Evolutionary conservation across 2,888 invertebrate genomes (phyloP).

Genomic region (Dione vanillae): DNA sequence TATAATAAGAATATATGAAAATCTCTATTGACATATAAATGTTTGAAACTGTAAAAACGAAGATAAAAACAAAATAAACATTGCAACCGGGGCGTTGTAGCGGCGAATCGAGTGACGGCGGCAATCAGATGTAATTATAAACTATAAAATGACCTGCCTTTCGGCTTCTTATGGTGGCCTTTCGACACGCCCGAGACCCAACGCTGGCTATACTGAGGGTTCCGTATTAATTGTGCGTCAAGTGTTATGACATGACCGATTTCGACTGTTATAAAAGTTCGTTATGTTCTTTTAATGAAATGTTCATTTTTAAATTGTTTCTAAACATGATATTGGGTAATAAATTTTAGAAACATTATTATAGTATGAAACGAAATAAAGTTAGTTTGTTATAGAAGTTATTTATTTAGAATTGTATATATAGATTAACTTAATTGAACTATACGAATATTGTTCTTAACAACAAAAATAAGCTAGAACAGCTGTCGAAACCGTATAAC

Average conservation of each 20-base stretch:
- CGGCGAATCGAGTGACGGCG: conserved; percentile 66
- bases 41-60: conserved; percentile 24
- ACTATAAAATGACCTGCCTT: conserved; percentile 79
- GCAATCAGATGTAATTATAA: conserved; percentile 81
- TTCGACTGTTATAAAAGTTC: conserved; percentile 30
- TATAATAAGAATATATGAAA: neutral
- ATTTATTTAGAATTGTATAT: conserved; percentile 5
- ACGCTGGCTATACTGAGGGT: conserved; percentile 51
- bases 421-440: neutral
- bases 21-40: conserved; percentile 14
- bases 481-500: too few species aligned
- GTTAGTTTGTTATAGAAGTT: too few species aligned
- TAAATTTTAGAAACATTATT: neutral
- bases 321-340: neutral
- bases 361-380: neutral
- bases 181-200: conserved; percentile 68
- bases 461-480: neutral
- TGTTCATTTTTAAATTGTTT: conserved; percentile 10
- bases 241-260: conserved; percentile 25
- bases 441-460: too few species aligned
- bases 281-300: conserved; percentile 24
- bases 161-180: conserved; percentile 80
- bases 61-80: conserved; percentile 52
- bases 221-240: conserved; percentile 55
- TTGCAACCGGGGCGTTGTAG: conserved; percentile 51